phyloP scores from a whole-genome alignment of 2,113 vertebrate genomes.

The Festucalex cinctus region DNA sequence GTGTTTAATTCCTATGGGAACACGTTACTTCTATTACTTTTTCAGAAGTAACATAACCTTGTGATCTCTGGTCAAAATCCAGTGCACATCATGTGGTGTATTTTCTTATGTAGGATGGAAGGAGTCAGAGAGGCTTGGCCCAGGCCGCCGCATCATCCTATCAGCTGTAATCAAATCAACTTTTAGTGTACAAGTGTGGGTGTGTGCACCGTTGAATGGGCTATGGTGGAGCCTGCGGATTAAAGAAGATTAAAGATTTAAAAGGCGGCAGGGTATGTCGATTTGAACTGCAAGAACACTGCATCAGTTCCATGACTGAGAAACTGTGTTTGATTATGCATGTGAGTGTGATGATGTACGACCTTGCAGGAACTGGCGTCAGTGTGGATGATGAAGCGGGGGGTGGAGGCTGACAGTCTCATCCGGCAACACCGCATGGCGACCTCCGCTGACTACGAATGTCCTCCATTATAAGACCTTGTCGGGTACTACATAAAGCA shows the following conservation, averaged over 20 bases:
- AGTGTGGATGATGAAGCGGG: slow-evolving; percentile 52
- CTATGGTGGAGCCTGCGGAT: slow-evolving; percentile 6
- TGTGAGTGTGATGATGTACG: slow-evolving; percentile 77
- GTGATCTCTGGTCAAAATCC: slow-evolving; percentile 10
- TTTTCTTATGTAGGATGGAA: slow-evolving; percentile 23
- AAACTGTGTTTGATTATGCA: slow-evolving; percentile 74
- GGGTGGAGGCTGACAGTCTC: slow-evolving; percentile 73
- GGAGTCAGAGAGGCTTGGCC: slow-evolving; percentile 23
- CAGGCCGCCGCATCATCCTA: slow-evolving; percentile 38
- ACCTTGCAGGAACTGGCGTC: slow-evolving; percentile 67
- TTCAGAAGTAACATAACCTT: slow-evolving; percentile 9
- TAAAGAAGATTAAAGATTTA: slow-evolving; percentile 8
- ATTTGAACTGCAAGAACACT: background rate
- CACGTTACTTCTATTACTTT: background rate
- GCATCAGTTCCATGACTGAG: background rate
- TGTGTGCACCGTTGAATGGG: slow-evolving; percentile 18
- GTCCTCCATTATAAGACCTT: too few species aligned
- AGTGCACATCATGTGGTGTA: background rate
- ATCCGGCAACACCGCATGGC: slow-evolving; percentile 71
- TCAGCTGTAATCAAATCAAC: slow-evolving; percentile 50
- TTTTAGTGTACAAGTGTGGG: slow-evolving; percentile 14
- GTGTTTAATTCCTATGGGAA: background rate
- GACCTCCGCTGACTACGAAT: too few species aligned
- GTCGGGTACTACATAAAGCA: too few species aligned
- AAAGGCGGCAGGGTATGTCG: background rate